Conservation (phyloP, 2,888 invertebrate species). For the Loripinus fragilis region DNA sequence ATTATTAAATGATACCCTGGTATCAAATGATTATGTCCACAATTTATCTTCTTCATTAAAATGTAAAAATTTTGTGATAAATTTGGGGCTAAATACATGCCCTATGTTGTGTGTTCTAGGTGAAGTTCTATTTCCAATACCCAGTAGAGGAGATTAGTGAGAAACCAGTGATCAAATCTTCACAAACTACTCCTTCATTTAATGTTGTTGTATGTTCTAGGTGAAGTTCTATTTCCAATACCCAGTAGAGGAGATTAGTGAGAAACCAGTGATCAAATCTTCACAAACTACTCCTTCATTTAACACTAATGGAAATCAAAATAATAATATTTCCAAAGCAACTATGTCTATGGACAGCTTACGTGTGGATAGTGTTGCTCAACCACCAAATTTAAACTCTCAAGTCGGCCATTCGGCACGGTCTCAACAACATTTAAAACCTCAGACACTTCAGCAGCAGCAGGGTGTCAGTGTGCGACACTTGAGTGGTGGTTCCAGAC, state of each 20-base stretch:
- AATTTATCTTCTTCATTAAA: too few relatives aligned
- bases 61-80: too few relatives aligned
- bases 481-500: not conserved
- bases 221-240: conserved; percentile 54
- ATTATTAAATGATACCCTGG: too few relatives aligned
- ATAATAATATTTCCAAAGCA: not conserved
- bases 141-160: conserved; percentile 40
- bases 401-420: not conserved
- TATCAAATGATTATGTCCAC: too few relatives aligned
- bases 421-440: not conserved
- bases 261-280: not conserved
- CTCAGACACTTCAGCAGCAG: not conserved
- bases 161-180: not conserved
- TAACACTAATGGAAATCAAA: conserved; percentile 1
- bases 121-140: conserved; percentile 53
- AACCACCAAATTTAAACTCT: not conserved
- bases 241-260: conserved; percentile 38
- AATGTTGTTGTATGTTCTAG: conserved; percentile 33
- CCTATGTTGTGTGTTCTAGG: too few relatives aligned
- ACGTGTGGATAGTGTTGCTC: not conserved
- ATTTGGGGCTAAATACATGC: too few relatives aligned
- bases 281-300: conserved; percentile 5
- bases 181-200: conserved; percentile 3
- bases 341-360: conserved; percentile 5
- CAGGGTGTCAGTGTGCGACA: not conserved